Conservation (phyloP, 2,797 vertebrate species). For the Philypnodon macrostomus region DNA sequence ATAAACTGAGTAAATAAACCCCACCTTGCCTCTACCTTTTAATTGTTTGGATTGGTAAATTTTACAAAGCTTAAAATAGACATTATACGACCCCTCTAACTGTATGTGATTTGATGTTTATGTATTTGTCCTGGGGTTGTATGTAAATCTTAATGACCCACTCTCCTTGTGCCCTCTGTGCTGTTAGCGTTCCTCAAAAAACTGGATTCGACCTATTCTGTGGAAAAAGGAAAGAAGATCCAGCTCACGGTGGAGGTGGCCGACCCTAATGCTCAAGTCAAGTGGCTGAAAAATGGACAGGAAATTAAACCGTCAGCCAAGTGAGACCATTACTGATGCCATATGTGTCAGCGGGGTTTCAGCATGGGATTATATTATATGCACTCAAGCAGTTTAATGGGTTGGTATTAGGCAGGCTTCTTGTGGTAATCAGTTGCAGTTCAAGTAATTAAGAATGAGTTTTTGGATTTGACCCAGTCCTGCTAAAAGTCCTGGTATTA, state of each 20-base stretch:
- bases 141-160: background rate
- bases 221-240: conserved; percentile 86
- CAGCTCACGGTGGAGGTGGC: conserved; percentile 82
- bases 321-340: conserved; percentile 61
- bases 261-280: conserved; percentile 75
- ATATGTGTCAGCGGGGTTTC: conserved; percentile 9
- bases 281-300: conserved; percentile 89
- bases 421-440: too few relatives aligned
- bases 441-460: too few relatives aligned
- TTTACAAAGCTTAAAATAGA: too few relatives aligned
- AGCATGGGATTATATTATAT: background rate
- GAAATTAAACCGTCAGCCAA: conserved; percentile 89
- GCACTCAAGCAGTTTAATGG: background rate
- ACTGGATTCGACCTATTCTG: conserved; percentile 84
- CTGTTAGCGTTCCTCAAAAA: conserved; percentile 83
- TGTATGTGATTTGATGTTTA: background rate
- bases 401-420: too few relatives aligned
- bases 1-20: too few relatives aligned
- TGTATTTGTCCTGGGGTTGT: background rate
- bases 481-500: too few relatives aligned
- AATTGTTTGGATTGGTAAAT: too few relatives aligned
- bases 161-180: background rate
- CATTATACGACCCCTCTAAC: too few relatives aligned
- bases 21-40: too few relatives aligned
- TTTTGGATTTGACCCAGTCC: too few relatives aligned